A percentile compares a stretch with the other conserved stretches of the same genome.
phyloP scores from a whole-genome alignment of 2,888 invertebrate species.

The Drosophila cognata region DNA sequence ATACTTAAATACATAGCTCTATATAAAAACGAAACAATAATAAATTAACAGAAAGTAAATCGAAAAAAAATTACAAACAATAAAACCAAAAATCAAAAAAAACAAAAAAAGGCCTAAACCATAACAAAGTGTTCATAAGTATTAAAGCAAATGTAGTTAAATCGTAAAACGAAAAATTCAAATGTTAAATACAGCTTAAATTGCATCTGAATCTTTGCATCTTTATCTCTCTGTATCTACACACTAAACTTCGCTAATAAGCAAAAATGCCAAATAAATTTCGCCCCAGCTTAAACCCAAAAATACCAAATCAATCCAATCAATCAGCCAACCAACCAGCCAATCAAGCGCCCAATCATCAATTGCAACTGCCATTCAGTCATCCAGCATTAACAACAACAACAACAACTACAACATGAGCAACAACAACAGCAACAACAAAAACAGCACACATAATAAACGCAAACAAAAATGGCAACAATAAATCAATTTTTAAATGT shows the following conservation, averaged over 20 bases:
- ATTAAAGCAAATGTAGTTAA: conserved; percentile 53
- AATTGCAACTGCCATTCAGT: conserved; percentile 72
- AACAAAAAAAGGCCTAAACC: conserved; percentile 31
- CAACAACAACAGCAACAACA: conserved; percentile 22
- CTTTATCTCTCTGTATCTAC: conserved; percentile 42
- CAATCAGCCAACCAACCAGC: conserved; percentile 58
- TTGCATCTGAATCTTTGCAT: conserved; percentile 44
- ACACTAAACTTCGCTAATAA: conserved; percentile 41
- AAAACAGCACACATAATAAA: conserved; percentile 34
- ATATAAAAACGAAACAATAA: conserved; percentile 32
- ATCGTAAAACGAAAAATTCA: conserved; percentile 21
- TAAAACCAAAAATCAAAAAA: conserved; percentile 17
- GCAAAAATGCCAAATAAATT: conserved; percentile 64
- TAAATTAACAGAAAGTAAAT: conserved; percentile 22
- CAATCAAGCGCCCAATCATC: conserved; percentile 72
- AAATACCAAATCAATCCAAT: conserved; percentile 52
- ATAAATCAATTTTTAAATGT: conserved; percentile 53
- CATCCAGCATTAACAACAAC: conserved; percentile 43
- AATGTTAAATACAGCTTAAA: conserved; percentile 55
- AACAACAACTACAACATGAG: conserved; percentile 21
- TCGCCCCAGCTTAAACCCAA: conserved; percentile 47
- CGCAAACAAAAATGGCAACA: conserved; percentile 40
- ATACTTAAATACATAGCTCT: conserved; percentile 53
- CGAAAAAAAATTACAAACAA: conserved; percentile 18
- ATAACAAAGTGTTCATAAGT: conserved; percentile 71